Evolutionary conservation across 2,797 vertebrate species (phyloP), one percentile per base, ranked within the genome.

Genomic region (Cyprinodon diabolis): DNA sequence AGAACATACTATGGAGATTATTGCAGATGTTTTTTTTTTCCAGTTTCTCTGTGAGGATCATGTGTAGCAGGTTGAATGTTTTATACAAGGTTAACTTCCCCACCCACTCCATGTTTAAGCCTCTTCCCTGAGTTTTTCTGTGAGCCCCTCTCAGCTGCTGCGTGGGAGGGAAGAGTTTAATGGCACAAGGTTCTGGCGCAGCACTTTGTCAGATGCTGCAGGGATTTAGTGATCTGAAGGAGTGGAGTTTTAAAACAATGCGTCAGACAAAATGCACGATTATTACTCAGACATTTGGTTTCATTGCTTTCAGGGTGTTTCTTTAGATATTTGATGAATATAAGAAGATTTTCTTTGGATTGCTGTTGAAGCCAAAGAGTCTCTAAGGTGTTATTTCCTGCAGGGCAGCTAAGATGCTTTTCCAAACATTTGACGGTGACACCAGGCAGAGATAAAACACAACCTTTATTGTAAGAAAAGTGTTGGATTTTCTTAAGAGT

Each of bases 51-150:
- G 4, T 62, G 57, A 54, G 58, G 60, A 72, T 43, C 58, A 65
- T 62, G 35, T 43, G 58, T 5, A 49, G 35, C 35, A 49, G 40
- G n/a, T 49, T 37, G 57, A 35, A 37, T 40, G 48, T 37, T 63
- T 63, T 37, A 72, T 52, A 58, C 9, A 11, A 72, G 70, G 58
- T 72, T 72, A 63, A 72, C 58, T 63, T 63, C 58, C 69, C 66
- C 40, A 4, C 69, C 55, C 30, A 71, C 67, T 54, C 51, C 19
- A 5, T 30, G 55, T 49, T 62, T 35, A 49, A 62, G 47, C 25
- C 23, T 35, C 21, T 40, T 72, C 60, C 52, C 71, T 12, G 72
- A 57, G 72, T 66, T 67, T 68, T 25, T 40, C 65, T 57, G 47
- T n/a, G 21, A 67, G 72, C 49, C 55, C 54, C 55, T 68, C 66